A percentile compares a stretch with the other conserved stretches of the same genome.
Conservation (phyloP, 2,113 vertebrate genomes). For the Dicrurus megarhynchus region DNA sequence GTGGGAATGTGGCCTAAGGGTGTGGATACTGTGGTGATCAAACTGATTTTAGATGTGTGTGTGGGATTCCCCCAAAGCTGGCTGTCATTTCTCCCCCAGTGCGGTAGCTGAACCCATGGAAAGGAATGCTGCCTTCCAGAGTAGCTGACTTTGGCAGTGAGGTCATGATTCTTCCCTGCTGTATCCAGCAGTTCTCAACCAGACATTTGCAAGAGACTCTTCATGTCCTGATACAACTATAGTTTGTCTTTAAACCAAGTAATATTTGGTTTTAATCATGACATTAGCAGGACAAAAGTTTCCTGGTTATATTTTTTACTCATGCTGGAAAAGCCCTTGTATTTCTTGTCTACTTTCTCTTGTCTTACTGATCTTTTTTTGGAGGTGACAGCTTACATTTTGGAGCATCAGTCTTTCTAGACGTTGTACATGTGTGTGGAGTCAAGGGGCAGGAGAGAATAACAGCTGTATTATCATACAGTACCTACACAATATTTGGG, state of each 20-base stretch:
- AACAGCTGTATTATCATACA: background rate
- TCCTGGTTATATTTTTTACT: background rate
- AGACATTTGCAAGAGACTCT: background rate
- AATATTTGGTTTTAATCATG: background rate
- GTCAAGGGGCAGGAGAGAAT: background rate
- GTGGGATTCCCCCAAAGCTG: slow-evolving; percentile 30
- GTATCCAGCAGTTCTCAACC: background rate
- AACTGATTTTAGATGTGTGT: slow-evolving; percentile 21
- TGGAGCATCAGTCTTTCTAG: background rate
- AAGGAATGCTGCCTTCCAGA: background rate
- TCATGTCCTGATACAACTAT: background rate
- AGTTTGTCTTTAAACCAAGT: background rate
- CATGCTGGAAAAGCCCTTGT: background rate
- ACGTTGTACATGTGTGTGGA: background rate
- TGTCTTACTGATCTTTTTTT: background rate
- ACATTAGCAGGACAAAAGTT: background rate
- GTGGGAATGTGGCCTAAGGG: slow-evolving; percentile 32
- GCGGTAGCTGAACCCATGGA: background rate
- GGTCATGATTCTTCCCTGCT: background rate
- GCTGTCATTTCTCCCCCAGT: background rate
- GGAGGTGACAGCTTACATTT: background rate
- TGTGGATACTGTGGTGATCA: slow-evolving; percentile 19
- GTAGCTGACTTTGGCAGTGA: background rate
- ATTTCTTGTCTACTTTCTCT: background rate
- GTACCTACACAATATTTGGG: background rate